Percentiles rank a stretch among this genome's conserved stretches.
Evolutionary conservation across 2,113 vertebrate genomes (phyloP).

Genomic region (Rhinichthys klamathensis): DNA sequence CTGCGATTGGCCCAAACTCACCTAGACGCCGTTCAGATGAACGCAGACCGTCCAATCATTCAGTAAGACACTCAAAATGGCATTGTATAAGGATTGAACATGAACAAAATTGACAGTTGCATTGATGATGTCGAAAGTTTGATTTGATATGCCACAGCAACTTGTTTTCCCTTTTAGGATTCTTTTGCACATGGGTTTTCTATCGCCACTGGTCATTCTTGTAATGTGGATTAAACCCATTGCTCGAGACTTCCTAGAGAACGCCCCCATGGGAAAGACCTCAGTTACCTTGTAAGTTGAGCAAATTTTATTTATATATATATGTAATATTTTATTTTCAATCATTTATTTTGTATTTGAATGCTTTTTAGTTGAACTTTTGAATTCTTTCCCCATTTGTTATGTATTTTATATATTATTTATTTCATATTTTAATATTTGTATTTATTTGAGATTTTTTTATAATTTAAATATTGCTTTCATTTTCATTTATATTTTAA

Average conservation of each 20-base stretch:
- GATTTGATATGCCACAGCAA: neutral
- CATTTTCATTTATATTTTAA: neutral
- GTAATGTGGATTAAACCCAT: conserved; percentile 91
- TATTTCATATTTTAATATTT: neutral
- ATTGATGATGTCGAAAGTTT: neutral
- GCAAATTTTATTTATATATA: neutral
- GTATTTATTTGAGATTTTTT: neutral
- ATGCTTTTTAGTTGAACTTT: neutral
- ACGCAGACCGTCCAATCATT: conserved; percentile 78
- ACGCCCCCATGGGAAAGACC: conserved; percentile 80
- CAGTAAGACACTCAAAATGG: conserved; percentile 73
- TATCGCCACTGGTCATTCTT: conserved; percentile 85
- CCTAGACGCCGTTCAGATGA: conserved; percentile 84
- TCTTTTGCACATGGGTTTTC: conserved; percentile 86
- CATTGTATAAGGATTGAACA: neutral
- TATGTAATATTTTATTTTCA: neutral
- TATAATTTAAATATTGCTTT: neutral
- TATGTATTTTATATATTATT: neutral
- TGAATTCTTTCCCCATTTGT: neutral
- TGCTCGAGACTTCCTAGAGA: conserved; percentile 86
- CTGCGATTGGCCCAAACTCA: conserved; percentile 95
- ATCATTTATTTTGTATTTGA: neutral
- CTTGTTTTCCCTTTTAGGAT: conserved; percentile 72
- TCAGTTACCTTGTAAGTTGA: conserved; percentile 81
- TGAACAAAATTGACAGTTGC: neutral